Evolutionary conservation across 2,888 invertebrate species (phyloP), one percentile per base, ranked within the genome.

Genomic region (Tromatobia lineatoria): DNA sequence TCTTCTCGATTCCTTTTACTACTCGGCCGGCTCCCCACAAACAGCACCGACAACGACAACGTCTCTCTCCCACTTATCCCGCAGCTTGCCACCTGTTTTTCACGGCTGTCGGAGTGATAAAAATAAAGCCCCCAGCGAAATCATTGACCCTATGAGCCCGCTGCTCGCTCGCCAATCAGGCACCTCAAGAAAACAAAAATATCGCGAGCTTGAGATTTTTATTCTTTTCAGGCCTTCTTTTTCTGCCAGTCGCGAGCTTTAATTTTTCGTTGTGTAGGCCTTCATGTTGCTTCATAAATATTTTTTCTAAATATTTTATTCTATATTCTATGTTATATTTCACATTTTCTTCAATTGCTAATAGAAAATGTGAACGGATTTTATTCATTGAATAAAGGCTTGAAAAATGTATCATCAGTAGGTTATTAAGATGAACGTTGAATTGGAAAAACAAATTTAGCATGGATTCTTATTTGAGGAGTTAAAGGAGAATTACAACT

Each of bases 41-140:
- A 47, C 52, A 70, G 20, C 59, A 38, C 52, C 52, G 29, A 15
- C 25, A 20, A 54, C 54, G 54, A 23, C 57, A 25, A 25, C 3
- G 11, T 42, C 50, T 67, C 45, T 82, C 61, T 78, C 77, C 78
- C 83, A n/a, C n/a, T n/a, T n/a, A n/a, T n/a, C n/a, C 71, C 73
- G 66, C 80, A 77, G 71, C 61, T 59, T 69, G 82, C 84, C 85
- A 83, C 82, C 76, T 83, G 80, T 80, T 81, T 75, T 75, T 59
- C 23, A 23, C 75, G 47, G 50, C 79, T 64, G 50, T 78, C 38
- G 34, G 13, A 18, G 70, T 47, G 70, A 76, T 71, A 83, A 83
- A 75, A 75, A 83, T 83, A 74, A 75, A 79, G 23, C 61, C 29
- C 29, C 42, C 64, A 57, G 34, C 38, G 75, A 75, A 79, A 83